phyloP scores from a whole-genome alignment of 2,888 invertebrate species.

The Polydrusus cervinus region DNA sequence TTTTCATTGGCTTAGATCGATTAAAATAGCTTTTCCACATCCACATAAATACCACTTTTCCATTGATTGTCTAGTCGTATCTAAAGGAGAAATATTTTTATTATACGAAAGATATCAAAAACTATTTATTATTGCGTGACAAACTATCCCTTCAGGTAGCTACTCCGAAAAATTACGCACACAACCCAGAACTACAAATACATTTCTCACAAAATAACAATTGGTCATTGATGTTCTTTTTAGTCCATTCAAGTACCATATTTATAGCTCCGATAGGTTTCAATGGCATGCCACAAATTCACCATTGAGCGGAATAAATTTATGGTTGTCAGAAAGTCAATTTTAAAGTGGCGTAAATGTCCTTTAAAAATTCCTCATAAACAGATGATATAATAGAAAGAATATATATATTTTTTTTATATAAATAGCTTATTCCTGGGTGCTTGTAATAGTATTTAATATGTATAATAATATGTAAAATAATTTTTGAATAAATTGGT shows the following conservation, averaged over 20 bases:
- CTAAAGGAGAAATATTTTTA: too few relatives aligned
- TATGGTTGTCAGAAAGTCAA: constrained; percentile 1
- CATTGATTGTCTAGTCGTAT: too few relatives aligned
- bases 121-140: not conserved
- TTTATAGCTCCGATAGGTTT: constrained; percentile 27
- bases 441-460: too few relatives aligned
- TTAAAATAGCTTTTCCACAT: too few relatives aligned
- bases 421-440: not conserved
- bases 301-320: not conserved
- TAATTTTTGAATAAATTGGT: too few relatives aligned
- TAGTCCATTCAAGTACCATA: constrained; percentile 6
- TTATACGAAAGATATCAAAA: not conserved
- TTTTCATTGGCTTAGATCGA: too few relatives aligned
- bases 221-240: constrained; percentile 19
- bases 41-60: too few relatives aligned
- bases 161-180: not conserved
- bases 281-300: constrained; percentile 7
- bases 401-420: not conserved
- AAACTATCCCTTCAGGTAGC: constrained; percentile 4
- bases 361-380: constrained; percentile 2
- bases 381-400: not conserved
- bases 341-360: not conserved
- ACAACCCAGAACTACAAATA: constrained; percentile 18
- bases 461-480: too few relatives aligned
- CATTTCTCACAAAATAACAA: constrained; percentile 26